Evolutionary conservation across 2,113 vertebrate genomes (phyloP).

Genomic region (Oncorhynchus masou): DNA sequence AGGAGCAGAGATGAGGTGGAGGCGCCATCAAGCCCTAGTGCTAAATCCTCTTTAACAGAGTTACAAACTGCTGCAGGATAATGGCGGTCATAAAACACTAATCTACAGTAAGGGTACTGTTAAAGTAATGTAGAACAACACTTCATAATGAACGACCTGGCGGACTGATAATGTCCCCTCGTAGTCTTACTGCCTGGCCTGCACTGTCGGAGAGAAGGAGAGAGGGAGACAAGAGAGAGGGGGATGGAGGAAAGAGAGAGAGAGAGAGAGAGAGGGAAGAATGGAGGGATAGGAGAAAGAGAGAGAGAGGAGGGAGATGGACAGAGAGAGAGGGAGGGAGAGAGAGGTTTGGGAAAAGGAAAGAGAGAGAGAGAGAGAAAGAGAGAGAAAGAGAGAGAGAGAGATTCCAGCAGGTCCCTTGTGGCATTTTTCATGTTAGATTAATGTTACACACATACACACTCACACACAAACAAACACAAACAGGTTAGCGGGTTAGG

Average conservation of each 20-base stretch:
- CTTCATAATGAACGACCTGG: conserved; percentile 54
- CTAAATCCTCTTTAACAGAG: conserved; percentile 59
- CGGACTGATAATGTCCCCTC: conserved; percentile 23
- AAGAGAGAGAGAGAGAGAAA: too few relatives aligned
- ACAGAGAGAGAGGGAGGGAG: neutral
- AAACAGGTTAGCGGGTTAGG: neutral
- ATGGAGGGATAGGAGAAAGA: neutral
- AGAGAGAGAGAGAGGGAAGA: neutral
- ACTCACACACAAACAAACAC: neutral
- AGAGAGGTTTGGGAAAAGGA: neutral
- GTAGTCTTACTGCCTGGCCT: neutral
- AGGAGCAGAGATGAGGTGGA: conserved; percentile 9
- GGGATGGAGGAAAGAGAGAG: neutral
- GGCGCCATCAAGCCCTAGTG: conserved; percentile 13
- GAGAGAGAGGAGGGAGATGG: neutral
- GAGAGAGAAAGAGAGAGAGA: neutral
- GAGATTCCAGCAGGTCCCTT: neutral
- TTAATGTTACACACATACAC: neutral
- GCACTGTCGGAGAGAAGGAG: neutral
- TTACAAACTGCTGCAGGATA: conserved; percentile 56
- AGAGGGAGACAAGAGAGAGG: neutral
- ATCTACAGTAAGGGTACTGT: conserved; percentile 56
- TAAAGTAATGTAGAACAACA: conserved; percentile 56
- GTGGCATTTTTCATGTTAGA: neutral
- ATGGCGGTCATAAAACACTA: conserved; percentile 50